phyloP scores from a whole-genome alignment of 2,888 invertebrate species.

The Ichneumoninae sp. region DNA sequence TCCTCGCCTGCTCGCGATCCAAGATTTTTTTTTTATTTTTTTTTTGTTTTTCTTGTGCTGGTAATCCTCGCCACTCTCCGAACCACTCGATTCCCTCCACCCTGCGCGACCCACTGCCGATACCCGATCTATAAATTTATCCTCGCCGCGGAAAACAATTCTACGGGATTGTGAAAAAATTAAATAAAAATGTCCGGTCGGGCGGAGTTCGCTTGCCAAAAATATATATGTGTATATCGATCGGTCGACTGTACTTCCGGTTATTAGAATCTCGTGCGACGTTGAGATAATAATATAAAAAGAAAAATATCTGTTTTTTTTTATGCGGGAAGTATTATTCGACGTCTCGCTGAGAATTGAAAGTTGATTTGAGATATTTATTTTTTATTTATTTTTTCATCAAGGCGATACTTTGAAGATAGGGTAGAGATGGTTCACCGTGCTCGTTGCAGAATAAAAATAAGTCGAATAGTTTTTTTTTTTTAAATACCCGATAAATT shows the following conservation, averaged over 20 bases:
- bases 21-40: not conserved
- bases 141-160: slow-evolving; percentile 41
- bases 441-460: not conserved
- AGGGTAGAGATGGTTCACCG: too few species aligned
- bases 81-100: slow-evolving; percentile 47
- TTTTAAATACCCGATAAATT: not conserved
- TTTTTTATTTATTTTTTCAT: too few species aligned
- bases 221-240: not conserved
- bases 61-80: slow-evolving; percentile 48
- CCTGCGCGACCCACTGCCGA: slow-evolving; percentile 30
- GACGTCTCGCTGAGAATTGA: too few species aligned
- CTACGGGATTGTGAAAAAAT: not conserved
- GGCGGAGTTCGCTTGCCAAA: not conserved
- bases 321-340: too few species aligned
- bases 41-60: slow-evolving; percentile 2
- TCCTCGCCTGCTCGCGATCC: slow-evolving; percentile 27
- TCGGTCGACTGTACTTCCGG: too few species aligned
- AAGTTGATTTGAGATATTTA: too few species aligned
- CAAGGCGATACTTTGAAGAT: too few species aligned
- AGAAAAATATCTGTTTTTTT: too few species aligned
- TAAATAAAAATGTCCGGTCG: not conserved
- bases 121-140: slow-evolving; percentile 37
- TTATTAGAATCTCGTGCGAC: too few species aligned
- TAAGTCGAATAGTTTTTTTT: not conserved
- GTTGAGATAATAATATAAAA: too few species aligned